phyloP scores from a whole-genome alignment of 1,140 invertebrate species.

The Hestina assimilis region DNA sequence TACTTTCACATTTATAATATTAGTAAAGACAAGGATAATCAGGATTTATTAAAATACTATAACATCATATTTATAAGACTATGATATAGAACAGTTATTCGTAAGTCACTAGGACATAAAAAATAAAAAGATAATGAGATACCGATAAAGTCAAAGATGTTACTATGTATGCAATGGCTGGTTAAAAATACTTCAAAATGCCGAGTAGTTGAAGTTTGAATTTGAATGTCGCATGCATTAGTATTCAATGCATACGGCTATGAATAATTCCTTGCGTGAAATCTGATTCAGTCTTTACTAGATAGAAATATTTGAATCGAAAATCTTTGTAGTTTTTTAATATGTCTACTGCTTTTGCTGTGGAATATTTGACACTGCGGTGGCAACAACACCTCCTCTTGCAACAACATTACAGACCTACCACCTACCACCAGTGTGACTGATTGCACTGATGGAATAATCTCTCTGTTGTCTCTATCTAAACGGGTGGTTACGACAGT shows the following conservation, averaged over 20 bases:
- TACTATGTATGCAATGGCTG: constrained; percentile 5
- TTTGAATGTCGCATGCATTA: constrained; percentile 20
- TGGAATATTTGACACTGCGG: no score
- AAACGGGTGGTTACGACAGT: no score
- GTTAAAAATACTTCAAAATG: constrained; percentile 10
- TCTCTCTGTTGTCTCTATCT: no score
- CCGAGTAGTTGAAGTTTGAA: neutral
- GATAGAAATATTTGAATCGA: constrained; percentile 1
- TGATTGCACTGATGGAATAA: no score
- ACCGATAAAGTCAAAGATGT: constrained; percentile 18
- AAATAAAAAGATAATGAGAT: constrained; percentile 27
- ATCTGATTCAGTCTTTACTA: constrained; percentile 1
- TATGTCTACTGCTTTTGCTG: no score
- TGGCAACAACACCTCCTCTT: no score
- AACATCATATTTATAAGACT: constrained; percentile 9
- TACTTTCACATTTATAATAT: no score
- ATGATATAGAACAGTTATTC: constrained; percentile 16
- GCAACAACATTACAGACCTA: no score
- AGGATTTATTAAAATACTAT: neutral
- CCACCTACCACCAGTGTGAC: no score
- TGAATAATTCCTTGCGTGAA: constrained; percentile 22
- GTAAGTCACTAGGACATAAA: constrained; percentile 23
- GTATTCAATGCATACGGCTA: constrained; percentile 19
- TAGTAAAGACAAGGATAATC: no score
- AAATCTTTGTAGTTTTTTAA: no score